These are phyloP conservation scores for Todiramphus saurophagus DNA, from an alignment of 2,113 vertebrate genomes.

Conservation along the genomic window DNA sequence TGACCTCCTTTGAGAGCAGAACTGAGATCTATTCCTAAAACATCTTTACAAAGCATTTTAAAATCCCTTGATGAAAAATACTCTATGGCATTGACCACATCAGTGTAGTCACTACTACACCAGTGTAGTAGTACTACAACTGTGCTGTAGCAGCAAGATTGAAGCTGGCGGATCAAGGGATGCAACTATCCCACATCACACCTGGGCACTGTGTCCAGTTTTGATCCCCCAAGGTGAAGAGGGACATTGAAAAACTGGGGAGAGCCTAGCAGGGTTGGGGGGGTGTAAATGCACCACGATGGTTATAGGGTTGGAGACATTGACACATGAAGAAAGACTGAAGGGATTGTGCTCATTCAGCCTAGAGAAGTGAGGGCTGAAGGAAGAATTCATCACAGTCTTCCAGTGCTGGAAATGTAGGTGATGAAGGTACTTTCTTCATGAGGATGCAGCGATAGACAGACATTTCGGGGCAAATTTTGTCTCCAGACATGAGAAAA, in stretches of 20 bases:
- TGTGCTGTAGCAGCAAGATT: background rate
- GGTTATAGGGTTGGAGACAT: background rate
- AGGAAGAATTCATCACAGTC: background rate
- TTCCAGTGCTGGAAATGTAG: background rate
- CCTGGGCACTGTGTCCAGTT: background rate
- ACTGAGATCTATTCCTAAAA: background rate
- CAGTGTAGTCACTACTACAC: background rate
- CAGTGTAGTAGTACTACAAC: background rate
- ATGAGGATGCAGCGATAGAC: background rate
- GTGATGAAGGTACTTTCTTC: background rate
- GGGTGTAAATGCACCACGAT: fast-evolving
- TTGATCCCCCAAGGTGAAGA: background rate
- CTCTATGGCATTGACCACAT: background rate
- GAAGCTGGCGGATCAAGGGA: background rate
- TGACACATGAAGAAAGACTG: background rate
- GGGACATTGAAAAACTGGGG: background rate
- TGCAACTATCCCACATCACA: background rate
- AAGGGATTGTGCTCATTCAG: background rate
- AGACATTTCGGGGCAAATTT: background rate
- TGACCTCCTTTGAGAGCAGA: background rate
- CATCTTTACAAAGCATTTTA: background rate
- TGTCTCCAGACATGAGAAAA: background rate
- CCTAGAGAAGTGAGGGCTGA: background rate
- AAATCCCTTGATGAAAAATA: background rate
- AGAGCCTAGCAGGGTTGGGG: fast-evolving